Evolutionary conservation across 2,888 invertebrate species (phyloP), one percentile per base, ranked within the genome.

Genomic region (Pterostichus niger): DNA sequence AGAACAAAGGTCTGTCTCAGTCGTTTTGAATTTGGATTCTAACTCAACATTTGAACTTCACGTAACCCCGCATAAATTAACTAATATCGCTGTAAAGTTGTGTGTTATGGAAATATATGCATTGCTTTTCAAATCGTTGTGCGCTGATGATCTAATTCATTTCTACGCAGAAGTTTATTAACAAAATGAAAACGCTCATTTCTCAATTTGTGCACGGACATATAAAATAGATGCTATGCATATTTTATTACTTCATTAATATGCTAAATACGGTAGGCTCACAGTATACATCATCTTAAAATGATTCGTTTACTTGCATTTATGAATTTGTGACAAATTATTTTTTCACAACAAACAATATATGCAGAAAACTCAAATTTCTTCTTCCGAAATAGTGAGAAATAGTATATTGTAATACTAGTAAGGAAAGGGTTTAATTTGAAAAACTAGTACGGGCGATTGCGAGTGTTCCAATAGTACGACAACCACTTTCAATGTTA

Each of bases 21-120:
- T 11, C 31, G 9, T 59, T 24, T 59, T 49, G 49, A 49, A 49
- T 49, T 49, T 13, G 49, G 49, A 49, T 40, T 40, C 40, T 5
- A 40, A 5, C 40, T 40, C 40, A 6, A 40, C 49, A 49, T 11
- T 49, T 49, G 11, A 49, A 49, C 49, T n/a, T 2, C 10, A 2
- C 13, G 4, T n/a, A 4, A 1, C 59, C 10, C 52, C 13, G 64
- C 24, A 35, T 64, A 64, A 64, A 40, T 64, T 64, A 64, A 64
- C 11, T 61, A 46, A 46, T 10, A 46, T 35, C 35, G n/a, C 46
- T 10, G n/a, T 59, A 24, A 59, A 59, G 5, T 59, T 59, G 64
- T 61, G 61, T 64, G 64, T 35, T 64, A 64, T 64, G 64, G 64
- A 64, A 64, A 64, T 64, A 64, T 64, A 64, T 64, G 64, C 64